Base-by-base conservation (phyloP, 2,113 vertebrate species). In the Crotalus tigris region DNA sequence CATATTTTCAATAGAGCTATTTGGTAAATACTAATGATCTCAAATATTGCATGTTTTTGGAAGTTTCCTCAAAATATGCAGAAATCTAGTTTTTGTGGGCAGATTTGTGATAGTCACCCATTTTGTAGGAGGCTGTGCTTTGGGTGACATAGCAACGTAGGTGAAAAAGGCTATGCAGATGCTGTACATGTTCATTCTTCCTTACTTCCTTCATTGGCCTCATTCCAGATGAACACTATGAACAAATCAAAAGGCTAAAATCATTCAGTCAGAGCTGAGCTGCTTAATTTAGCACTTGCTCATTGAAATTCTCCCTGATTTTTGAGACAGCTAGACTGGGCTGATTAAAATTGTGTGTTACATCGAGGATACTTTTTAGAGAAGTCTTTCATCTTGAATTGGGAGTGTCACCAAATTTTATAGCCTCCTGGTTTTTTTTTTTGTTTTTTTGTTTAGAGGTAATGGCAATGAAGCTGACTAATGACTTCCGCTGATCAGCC, bases 401-500 rank as follows among this genome's bases (percentile, higher is more conserved):
- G 86, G 91, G 59, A 92, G 91, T 92, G 86, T 92, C 88, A 89
- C 92, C 0, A 0, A 61, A 23, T 88, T 86, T 93, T 88, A 93
- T 58, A 95, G 93, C 7, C 0, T 0, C 46, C 88, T 10, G 1
- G 0, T 64, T 92, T 10, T 1, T 92, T 10, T 1, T 0, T 64
- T 92, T 87, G 24, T 75, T 75, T 75, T 26, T 59, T 49, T 23
- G 85, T 46, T 95, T 33, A 44, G n/a, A 46, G 3, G 0, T 15
- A 6, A 95, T 24, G 92, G 17, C 55, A 0, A 0, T 21, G 39
- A 91, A 93, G 85, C 44, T 54, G 93, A 44, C 90, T 92, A 54
- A 88, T 88, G 93, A 93, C 94, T 59, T 92, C 85, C 92, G 91
- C 89, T 92, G 46, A 44, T 92, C 93, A 90, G 8, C 29, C 11